Evolutionary conservation across 2,888 invertebrate genomes (phyloP).

Genomic region (Ornithoptera alexandrae): DNA sequence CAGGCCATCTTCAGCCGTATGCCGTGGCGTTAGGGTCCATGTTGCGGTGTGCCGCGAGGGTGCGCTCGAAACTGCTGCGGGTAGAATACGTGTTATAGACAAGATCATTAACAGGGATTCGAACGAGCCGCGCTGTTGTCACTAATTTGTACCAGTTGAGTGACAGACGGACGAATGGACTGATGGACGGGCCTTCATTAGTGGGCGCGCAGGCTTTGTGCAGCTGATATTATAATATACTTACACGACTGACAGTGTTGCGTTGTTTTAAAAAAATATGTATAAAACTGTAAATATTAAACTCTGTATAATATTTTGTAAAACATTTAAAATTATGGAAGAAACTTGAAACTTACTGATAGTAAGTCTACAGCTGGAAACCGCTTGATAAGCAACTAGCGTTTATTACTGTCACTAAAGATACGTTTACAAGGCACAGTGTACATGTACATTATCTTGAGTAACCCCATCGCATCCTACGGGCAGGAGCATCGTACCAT

Average conservation of each 20-base stretch:
- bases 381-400: too few relatives aligned
- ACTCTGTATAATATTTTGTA: too few relatives aligned
- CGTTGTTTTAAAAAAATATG: too few relatives aligned
- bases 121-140: conserved; percentile 50
- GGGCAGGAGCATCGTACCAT: too few relatives aligned
- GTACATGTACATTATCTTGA: too few relatives aligned
- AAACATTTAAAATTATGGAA: too few relatives aligned
- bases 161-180: conserved; percentile 61
- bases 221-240: background rate
- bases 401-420: too few relatives aligned
- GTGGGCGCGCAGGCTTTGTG: conserved; percentile 35
- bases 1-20: background rate
- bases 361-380: too few relatives aligned
- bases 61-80: conserved; percentile 20
- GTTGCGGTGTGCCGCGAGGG: background rate
- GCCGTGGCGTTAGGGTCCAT: background rate
- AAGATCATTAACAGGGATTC: conserved; percentile 59
- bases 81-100: conserved; percentile 39
- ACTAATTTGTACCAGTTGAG: conserved; percentile 62
- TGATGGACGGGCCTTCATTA: conserved; percentile 73
- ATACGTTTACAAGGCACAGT: too few relatives aligned
- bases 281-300: too few relatives aligned
- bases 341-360: too few relatives aligned
- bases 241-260: background rate
- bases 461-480: too few relatives aligned